A percentile compares a stretch with the other conserved stretches of the same genome.
Evolutionary conservation across 2,797 vertebrate species (phyloP).

Genomic region (Periophthalmus magnuspinnatus): DNA sequence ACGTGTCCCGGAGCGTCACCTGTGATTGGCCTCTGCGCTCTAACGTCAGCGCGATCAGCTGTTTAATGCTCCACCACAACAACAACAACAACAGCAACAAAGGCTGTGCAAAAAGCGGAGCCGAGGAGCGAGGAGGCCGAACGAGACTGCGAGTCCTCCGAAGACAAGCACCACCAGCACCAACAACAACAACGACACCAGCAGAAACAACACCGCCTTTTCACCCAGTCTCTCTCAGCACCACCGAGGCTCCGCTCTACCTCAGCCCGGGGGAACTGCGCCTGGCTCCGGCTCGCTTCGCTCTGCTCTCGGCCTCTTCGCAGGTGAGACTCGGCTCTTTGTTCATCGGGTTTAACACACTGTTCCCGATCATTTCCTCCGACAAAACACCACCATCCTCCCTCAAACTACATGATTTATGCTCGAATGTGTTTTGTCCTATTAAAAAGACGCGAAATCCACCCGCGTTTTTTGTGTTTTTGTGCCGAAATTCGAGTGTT

Average conservation of each 20-base stretch:
- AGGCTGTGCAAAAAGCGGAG: too few species aligned
- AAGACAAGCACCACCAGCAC: neutral
- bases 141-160: constrained; percentile 55
- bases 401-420: neutral
- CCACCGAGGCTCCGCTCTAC: constrained; percentile 49
- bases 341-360: constrained; percentile 43
- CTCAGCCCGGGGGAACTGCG: constrained; percentile 60
- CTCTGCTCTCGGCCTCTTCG: constrained; percentile 44
- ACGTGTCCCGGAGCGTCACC: too few species aligned
- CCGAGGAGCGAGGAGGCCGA: constrained; percentile 51
- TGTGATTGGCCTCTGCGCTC: too few species aligned
- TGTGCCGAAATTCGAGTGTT: neutral
- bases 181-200: too few species aligned
- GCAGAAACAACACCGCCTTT: too few species aligned
- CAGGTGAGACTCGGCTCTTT: constrained; percentile 76
- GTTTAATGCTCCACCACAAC: too few species aligned
- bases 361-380: neutral
- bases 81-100: too few species aligned
- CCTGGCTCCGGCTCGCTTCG: constrained; percentile 36
- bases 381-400: too few species aligned
- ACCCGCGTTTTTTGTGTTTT: neutral
- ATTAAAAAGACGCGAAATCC: neutral
- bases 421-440: neutral
- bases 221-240: neutral
- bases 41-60: too few species aligned